Percentiles rank a stretch among this genome's conserved stretches.
Conservation (phyloP, 1,140 invertebrate species). For the Vanessa tameamea region DNA sequence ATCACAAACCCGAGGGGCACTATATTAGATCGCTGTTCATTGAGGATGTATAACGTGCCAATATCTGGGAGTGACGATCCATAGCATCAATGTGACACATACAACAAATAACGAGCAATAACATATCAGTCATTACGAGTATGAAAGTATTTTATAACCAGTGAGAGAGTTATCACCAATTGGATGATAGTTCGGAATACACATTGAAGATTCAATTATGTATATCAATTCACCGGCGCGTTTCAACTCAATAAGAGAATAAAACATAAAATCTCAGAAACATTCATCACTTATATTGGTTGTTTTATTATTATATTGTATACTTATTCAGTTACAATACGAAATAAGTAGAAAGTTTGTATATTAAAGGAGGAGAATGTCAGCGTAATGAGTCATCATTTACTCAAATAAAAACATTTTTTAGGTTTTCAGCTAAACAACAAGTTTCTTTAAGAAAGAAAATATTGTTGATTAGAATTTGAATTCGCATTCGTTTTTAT, state of each 20-base stretch:
- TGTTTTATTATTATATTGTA: not conserved
- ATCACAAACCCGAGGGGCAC: no score
- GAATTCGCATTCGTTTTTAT: no score
- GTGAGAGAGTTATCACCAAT: not conserved
- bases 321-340: not conserved
- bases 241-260: slow-evolving; percentile 10
- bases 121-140: not conserved
- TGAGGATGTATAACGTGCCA: no score
- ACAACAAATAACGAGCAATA: no score
- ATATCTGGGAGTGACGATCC: no score
- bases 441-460: no score
- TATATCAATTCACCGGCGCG: slow-evolving; percentile 8
- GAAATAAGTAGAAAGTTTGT: not conserved
- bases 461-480: no score
- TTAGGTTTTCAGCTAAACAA: no score
- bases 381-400: not conserved
- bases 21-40: no score
- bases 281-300: not conserved
- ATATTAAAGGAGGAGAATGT: not conserved
- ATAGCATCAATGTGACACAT: no score
- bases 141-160: slow-evolving; percentile 5
- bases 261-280: slow-evolving; percentile 17
- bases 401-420: no score
- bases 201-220: slow-evolving; percentile 20
- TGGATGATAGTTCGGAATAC: not conserved